Evolutionary conservation across 2,797 vertebrate genomes (phyloP).

Genomic region (Cetoscarus ocellatus): DNA sequence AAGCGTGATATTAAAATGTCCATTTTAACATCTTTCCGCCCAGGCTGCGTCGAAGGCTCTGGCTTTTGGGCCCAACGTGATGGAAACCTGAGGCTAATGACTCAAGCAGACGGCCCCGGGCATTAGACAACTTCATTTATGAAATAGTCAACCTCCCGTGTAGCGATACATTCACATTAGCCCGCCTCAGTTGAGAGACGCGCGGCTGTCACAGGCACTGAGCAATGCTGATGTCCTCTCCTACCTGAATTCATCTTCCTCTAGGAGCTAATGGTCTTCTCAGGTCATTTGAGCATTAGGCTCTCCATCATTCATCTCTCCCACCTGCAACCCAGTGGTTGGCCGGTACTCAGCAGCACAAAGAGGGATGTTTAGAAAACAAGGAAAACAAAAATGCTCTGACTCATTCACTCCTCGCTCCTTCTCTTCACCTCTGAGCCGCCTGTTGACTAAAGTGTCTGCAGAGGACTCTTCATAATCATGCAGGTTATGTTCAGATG

Average conservation of each 20-base stretch:
- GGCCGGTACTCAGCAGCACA: slow-evolving; percentile 40
- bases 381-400: slow-evolving; percentile 50
- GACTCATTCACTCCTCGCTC: slow-evolving; percentile 44
- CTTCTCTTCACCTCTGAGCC: slow-evolving; percentile 14
- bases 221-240: slow-evolving; percentile 81
- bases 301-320: slow-evolving; percentile 74
- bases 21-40: slow-evolving; percentile 74
- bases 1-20: slow-evolving; percentile 84
- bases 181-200: slow-evolving; percentile 77
- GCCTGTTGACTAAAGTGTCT: slow-evolving; percentile 35
- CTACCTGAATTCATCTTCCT: slow-evolving; percentile 82
- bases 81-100: slow-evolving; percentile 81
- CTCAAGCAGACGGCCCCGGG: slow-evolving; percentile 76
- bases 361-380: slow-evolving; percentile 38
- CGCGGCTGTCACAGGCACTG: slow-evolving; percentile 77
- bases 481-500: slow-evolving; percentile 29
- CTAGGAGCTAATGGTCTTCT: slow-evolving; percentile 79
- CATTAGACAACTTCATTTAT: slow-evolving; percentile 85
- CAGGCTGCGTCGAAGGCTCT: slow-evolving; percentile 56
- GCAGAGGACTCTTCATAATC: slow-evolving; percentile 35
- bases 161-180: slow-evolving; percentile 83
- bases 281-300: slow-evolving; percentile 80
- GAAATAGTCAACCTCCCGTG: slow-evolving; percentile 82
- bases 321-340: slow-evolving; percentile 64
- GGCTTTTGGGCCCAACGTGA: slow-evolving; percentile 63